Evolutionary conservation across 2,888 invertebrate species (phyloP).

Genomic region (Operophtera brumata): DNA sequence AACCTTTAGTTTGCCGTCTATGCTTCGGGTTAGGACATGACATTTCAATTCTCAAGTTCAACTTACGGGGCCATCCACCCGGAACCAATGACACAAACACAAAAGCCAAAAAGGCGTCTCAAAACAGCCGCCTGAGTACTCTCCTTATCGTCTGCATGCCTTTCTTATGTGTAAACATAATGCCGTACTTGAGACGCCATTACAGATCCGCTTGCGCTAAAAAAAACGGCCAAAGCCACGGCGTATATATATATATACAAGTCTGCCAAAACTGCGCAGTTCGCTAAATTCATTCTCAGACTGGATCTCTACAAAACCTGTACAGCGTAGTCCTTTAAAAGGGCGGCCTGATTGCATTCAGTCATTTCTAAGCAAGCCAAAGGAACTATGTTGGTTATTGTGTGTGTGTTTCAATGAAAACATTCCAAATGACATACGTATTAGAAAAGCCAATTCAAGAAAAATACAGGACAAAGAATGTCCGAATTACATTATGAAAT

Average conservation of each 20-base stretch:
- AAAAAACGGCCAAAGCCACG: slow-evolving; percentile 2
- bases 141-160: slow-evolving; percentile 10
- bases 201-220: slow-evolving; percentile 6
- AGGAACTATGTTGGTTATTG: too few relatives aligned
- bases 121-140: slow-evolving; percentile 1
- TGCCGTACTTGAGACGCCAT: slow-evolving; percentile 21
- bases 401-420: slow-evolving; percentile 26
- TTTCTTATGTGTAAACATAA: slow-evolving; percentile 19
- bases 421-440: slow-evolving; percentile 21
- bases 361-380: slow-evolving; percentile 20
- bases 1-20: neutral
- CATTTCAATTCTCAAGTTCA: neutral
- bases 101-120: neutral
- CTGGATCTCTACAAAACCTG: slow-evolving; percentile 7
- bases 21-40: neutral
- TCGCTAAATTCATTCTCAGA: slow-evolving; percentile 5
- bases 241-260: neutral
- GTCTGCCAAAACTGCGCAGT: slow-evolving; percentile 19
- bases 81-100: too few relatives aligned
- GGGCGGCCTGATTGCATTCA: slow-evolving; percentile 21
- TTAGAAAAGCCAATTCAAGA: slow-evolving; percentile 18
- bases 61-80: too few relatives aligned
- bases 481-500: slow-evolving; percentile 14
- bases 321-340: slow-evolving; percentile 12
- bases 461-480: slow-evolving; percentile 24